A percentile compares a stretch with the other conserved stretches of the same genome.
These are phyloP conservation scores for Psilanteris sp. DNA, from an alignment of 1,140 invertebrate genomes.

Conservation along the genomic window DNA sequence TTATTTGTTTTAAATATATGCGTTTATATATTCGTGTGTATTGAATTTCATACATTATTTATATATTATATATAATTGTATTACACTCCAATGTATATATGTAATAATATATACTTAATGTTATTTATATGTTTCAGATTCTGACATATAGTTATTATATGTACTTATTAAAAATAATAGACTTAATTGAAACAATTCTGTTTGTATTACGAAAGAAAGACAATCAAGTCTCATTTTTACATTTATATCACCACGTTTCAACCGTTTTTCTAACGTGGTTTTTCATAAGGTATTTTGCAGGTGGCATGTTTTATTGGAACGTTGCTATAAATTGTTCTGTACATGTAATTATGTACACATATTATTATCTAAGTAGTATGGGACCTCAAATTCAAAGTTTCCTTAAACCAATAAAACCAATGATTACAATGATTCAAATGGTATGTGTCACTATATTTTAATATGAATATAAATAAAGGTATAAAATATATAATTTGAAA, in stretches of 20 bases:
- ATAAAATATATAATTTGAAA: too few species aligned
- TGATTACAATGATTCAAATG: conserved; percentile 67
- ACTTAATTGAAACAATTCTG: conserved; percentile 79
- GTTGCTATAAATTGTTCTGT: conserved; percentile 67
- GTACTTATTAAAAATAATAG: conserved; percentile 71
- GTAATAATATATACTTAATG: too few species aligned
- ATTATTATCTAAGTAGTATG: conserved; percentile 69
- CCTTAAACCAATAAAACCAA: conserved; percentile 57
- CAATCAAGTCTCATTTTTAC: conserved; percentile 85
- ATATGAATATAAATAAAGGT: too few species aligned
- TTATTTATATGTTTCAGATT: conserved; percentile 16
- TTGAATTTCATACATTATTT: too few species aligned
- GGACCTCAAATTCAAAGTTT: conserved; percentile 67
- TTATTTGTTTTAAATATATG: too few species aligned
- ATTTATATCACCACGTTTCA: conserved; percentile 85
- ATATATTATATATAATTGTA: too few species aligned
- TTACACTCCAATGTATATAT: too few species aligned
- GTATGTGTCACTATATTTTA: conserved; percentile 41
- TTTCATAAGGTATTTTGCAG: conserved; percentile 77
- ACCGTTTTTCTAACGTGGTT: conserved; percentile 84
- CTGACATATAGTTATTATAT: conserved; percentile 48
- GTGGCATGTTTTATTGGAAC: conserved; percentile 65
- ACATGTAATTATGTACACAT: conserved; percentile 74
- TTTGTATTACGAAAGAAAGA: conserved; percentile 85
- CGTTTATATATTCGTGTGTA: too few species aligned